Base-by-base conservation (phyloP, 2,113 vertebrate species). In the Dunckerocampus dactyliophorus region DNA sequence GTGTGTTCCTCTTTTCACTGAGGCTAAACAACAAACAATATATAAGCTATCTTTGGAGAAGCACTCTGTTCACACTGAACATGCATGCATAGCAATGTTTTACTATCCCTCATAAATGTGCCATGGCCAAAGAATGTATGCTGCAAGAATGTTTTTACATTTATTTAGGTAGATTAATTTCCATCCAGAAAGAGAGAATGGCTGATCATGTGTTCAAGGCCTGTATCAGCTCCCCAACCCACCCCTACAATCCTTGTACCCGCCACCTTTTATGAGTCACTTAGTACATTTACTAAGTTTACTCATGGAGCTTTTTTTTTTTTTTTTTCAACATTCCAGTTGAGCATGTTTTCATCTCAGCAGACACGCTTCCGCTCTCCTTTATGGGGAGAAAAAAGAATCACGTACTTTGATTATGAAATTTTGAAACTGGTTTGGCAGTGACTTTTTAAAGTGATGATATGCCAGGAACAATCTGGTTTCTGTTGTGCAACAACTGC, bases 151-250 rank as follows among this genome's bases (percentile, higher is more conserved):
- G 13, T 39, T 20, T 12, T 20, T 56, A 3, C n/a, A 20, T 56
- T 20, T 39, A 8, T 52, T 54, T 34, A 3, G 8, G 31, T 28
- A 19, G 17, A 39, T 15, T 42, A 19, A 31, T n/a, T 17, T 39
- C 31, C n/a, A 20, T 17, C 53, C 12, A 39, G 39, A 20, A 56
- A 56, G 14, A 6, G 31, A 81, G 68, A 75, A 63, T 54, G 59
- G 62, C 61, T 43, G 71, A 80, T 85, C 65, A 76, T 83, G 82
- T 85, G 77, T 71, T 76, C 54, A 54, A 47, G 67, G 53, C 50
- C 59, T 24, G 37, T 17, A 76, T 80, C 42, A 49, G 70, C 51
- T 54, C 45, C 15, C 9, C 49, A 31, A 5, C 3, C 57, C 63
- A 24, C 37, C 72, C 51, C 51, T 3, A 28, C 24, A 2, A 28